phyloP scores from a whole-genome alignment of 1,140 invertebrate genomes.

The Pygmarrhopalites habei region DNA sequence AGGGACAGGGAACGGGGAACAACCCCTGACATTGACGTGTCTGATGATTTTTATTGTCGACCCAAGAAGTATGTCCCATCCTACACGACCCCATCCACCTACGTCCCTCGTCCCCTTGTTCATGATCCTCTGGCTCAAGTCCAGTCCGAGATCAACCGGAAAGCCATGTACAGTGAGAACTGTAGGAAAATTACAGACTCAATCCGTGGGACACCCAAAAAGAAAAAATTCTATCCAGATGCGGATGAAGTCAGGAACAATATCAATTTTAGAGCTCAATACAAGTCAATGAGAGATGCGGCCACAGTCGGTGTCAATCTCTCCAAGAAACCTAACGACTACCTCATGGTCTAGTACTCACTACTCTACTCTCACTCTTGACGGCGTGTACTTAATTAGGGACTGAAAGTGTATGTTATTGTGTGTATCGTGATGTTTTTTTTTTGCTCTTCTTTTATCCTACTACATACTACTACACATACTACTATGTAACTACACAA shows the following conservation, averaged over 20 bases:
- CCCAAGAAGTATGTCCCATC: conserved; percentile 10
- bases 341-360: conserved; percentile 8
- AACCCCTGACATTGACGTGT: neutral
- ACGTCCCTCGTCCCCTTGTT: neutral
- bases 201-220: neutral
- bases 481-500: neutral
- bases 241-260: conserved; percentile 23
- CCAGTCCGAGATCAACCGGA: conserved; percentile 23
- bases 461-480: neutral
- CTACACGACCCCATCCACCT: conserved; percentile 5
- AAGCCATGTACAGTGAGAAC: conserved; percentile 11
- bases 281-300: conserved; percentile 27
- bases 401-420: neutral
- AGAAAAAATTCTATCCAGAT: conserved; percentile 5
- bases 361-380: neutral
- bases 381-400: neutral
- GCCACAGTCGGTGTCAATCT: conserved; percentile 15
- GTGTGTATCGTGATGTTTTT: neutral
- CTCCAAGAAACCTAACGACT: conserved; percentile 20
- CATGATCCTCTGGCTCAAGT: conserved; percentile 15
- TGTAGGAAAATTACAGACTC: conserved; percentile 4
- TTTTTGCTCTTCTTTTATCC: too few species aligned
- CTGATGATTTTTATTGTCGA: conserved; percentile 1
- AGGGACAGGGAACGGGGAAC: too few species aligned
- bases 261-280: conserved; percentile 31